Base-by-base conservation (phyloP, 2,888 invertebrate genomes). In the Glaucopsyche alexis region DNA sequence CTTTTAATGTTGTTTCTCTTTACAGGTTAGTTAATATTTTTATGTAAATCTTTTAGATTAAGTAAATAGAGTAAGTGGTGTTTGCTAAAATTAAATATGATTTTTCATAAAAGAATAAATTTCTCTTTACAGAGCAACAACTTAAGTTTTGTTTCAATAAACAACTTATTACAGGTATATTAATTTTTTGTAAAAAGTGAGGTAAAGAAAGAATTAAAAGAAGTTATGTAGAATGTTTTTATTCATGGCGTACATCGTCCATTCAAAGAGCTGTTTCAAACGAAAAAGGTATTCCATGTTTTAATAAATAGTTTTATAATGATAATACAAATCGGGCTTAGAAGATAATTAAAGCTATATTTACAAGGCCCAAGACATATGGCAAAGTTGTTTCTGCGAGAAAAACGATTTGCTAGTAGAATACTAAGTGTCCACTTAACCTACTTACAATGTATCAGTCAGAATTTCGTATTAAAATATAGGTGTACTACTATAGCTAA, bases 381-480 rank as follows among this genome's bases (percentile, higher is more conserved):
- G 84, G 83, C 84, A 85, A 84, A 83, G 80, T 79, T 74, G 55
- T 73, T 69, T 76, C 72, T 75, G 71, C 55, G 71, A 71, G 55
- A 40, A 66, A 71, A 67, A 67, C 19, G 42, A 47, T 72, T 64
- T 65, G 49, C 64, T 72, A 60, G 40, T 50, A n/a, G 40, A 60
- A 38, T 72, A 38, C 40, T 29, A 47, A 55, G 13, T 73, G 29
- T 29, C 52, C 52, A 65, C 75, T 77, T 79, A 79, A 72, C 78
- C 83, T 87, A 87, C 90, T 90, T 92, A 92, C 82, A 88, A 87
- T 84, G 84, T 91, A 91, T 92, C 91, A 92, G 91, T 92, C 92
- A 85, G 88, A 87, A 85, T 88, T 82, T 83, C 80, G 78, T 83
- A 85, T 77, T 78, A 80, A 84, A 86, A 74, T 75, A 84, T 88